Base-by-base conservation (phyloP, 1,140 invertebrate genomes). In the Subanguina moxae region DNA sequence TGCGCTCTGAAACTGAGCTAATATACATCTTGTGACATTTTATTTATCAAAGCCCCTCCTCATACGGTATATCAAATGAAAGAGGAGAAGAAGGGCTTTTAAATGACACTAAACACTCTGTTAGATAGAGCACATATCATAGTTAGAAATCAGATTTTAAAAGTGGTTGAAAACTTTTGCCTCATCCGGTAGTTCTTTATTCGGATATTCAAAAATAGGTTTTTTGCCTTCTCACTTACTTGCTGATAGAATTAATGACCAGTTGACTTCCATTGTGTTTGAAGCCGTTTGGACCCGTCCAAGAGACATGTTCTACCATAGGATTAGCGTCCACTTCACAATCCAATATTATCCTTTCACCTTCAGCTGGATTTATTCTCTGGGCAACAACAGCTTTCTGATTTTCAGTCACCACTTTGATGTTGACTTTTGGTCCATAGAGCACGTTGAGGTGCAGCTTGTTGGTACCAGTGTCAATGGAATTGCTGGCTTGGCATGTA, bases 251-350 rank as follows among this genome's bases (percentile, higher is more conserved):
- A 21, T 67, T 59, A 52, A 76, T 74, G 21, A 62, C 57, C 19
- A 76, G 57, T 5, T 19, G 43, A 13, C 32, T 30, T 17, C 74
- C 74, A 45, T 68, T 62, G 3, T 73, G 71, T 25, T 48, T 38
- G 21, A 76, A 77, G 9, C 66, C 61, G 27, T 61, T 61, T 15
- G 74, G 74, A 1, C 74, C 70, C 57, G 30, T 73, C 74, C 74
- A 76, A 17, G 63, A 48, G 28, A 76, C 43, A n/a, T 52, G 48
- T 13, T 69, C 67, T 25, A 72, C 62, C 11, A 25, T 27, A 11
- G 74, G 74, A 61, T 69, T 74, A 27, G 74, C 65, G 30, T 76
- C 75, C 28, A 62, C 65, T 8, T 58, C 65, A 52, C 74, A 76
- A 5, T 76, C 75, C 15, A 76, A 25, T n/a, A 66, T 46, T 13